Evolutionary conservation across 2,113 vertebrate genomes (phyloP).

Genomic region (Astatotilapia flaviijosephi): DNA sequence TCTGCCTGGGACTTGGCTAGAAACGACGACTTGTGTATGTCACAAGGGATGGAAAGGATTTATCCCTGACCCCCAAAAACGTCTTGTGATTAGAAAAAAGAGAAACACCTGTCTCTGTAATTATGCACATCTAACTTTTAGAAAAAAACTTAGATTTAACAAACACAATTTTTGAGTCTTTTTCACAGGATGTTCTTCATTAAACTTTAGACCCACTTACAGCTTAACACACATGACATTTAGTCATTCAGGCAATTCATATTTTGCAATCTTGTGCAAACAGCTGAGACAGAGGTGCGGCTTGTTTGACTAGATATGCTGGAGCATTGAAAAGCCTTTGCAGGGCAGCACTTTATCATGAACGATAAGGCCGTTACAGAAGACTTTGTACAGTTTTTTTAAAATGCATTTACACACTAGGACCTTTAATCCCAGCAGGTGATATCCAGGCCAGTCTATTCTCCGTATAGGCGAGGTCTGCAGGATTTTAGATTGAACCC

Average conservation of each 20-base stretch:
- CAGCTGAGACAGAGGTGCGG: neutral
- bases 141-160: neutral
- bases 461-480: neutral
- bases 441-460: neutral
- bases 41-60: slow-evolving; percentile 16
- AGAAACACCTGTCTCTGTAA: neutral
- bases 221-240: neutral
- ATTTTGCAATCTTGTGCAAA: neutral
- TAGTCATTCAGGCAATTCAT: neutral
- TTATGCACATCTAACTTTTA: neutral
- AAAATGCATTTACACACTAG: neutral
- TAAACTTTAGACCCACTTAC: neutral
- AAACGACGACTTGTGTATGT: slow-evolving; percentile 15
- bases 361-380: neutral
- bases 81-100: neutral
- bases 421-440: neutral
- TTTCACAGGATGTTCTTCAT: neutral
- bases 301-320: neutral
- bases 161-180: neutral
- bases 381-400: neutral
- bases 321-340: neutral
- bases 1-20: neutral
- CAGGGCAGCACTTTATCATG: neutral
- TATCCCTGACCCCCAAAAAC: neutral
- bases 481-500: neutral